Evolutionary conservation across 2,797 vertebrate species (phyloP), one percentile per base, ranked within the genome.

Genomic region (Lindbergichthys nudifrons): DNA sequence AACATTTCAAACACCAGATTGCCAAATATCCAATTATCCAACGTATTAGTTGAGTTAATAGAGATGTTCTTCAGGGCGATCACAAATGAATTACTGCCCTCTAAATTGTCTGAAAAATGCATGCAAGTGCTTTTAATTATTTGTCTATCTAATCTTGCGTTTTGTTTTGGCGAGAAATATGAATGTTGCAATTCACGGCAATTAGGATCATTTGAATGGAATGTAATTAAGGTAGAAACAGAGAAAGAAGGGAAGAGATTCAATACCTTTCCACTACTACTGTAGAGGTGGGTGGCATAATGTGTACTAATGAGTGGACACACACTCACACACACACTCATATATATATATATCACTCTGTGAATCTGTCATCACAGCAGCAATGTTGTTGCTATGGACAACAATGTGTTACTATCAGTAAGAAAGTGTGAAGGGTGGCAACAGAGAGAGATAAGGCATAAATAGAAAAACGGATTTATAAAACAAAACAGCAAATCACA

Each of bases 331-430:
- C 47, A 59, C 56, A 52, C 10, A 52, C 23, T 59, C n/a, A 65
- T 64, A 45, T 46, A 67, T 56, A 41, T 8, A 36, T 75, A 81
- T 67, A 85, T 85, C 82, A 82, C 63, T 59, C 66, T 66, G 32
- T 26, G 84, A 71, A 88, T 86, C 73, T 77, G 75, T 85, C 64
- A 77, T 69, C 54, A 79, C 57, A 60, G 43, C 52, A 84, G 62
- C 26, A 15, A 77, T 71, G 73, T 77, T 82, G 89, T 93, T 94
- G 91, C 89, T 85, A 93, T 75, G 88, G 91, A 85, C 81, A 87
- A 81, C 81, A 80, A 48, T 58, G 63, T 83, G 15, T 81, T 76
- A 82, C 36, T 58, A 65, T 16, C 53, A n/a, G 64, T 54, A 62
- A 61, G 67, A 73, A 39, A 45, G 52, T 47, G 48, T 36, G 43